phyloP scores from a whole-genome alignment of 1,140 invertebrate genomes.

The Coptotermes formosanus region DNA sequence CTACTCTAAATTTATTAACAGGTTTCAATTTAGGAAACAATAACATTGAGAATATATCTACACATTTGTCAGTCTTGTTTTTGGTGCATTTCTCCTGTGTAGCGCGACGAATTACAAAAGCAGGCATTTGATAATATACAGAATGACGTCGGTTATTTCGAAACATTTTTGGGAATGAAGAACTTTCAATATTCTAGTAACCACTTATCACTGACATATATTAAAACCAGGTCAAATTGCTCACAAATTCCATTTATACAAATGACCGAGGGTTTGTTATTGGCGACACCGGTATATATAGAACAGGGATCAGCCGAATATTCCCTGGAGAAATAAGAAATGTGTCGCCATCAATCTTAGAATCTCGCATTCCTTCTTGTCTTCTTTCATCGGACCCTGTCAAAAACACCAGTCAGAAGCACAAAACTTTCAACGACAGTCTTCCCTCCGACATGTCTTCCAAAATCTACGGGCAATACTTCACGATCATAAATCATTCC shows the following conservation, averaged over 20 bases:
- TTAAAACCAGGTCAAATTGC: no score
- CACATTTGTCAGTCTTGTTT: no score
- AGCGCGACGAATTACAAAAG: no score
- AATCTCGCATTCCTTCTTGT: background rate
- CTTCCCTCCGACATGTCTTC: background rate
- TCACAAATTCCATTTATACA: background rate
- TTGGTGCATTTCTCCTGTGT: no score
- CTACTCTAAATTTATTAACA: no score
- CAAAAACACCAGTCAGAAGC: background rate
- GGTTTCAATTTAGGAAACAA: no score
- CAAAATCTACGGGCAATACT: background rate
- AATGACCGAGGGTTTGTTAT: background rate
- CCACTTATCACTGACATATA: no score
- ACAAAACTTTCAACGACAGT: background rate
- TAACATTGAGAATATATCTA: no score
- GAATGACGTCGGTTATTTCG: no score
- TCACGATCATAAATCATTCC: background rate
- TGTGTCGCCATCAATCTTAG: background rate
- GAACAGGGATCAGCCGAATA: background rate
- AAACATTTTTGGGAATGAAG: no score
- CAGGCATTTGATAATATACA: no score
- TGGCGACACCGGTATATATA: background rate
- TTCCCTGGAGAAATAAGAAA: slow-evolving; percentile 7
- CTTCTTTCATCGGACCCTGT: background rate
- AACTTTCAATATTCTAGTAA: no score